Conservation (phyloP, 2,113 vertebrate genomes). For the Alligator sinensis region DNA sequence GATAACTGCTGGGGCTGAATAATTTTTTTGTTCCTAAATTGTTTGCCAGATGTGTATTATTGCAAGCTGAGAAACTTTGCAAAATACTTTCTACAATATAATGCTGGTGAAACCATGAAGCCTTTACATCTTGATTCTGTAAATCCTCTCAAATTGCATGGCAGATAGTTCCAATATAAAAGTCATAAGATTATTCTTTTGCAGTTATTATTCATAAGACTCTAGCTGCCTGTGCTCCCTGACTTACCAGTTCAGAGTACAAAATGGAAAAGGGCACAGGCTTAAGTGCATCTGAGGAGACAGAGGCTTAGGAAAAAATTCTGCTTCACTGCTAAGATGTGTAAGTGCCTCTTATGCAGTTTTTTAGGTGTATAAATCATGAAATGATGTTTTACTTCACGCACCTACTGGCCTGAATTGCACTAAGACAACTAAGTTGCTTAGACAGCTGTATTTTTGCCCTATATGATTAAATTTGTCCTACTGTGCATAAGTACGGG, state of each 20-base stretch:
- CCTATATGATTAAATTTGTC: no score
- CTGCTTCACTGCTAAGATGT: no score
- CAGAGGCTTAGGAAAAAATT: not conserved
- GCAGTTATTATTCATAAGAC: not conserved
- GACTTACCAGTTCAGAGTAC: not conserved
- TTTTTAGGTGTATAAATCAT: no score
- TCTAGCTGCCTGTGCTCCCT: not conserved
- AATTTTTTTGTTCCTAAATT: not conserved
- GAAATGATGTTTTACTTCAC: no score
- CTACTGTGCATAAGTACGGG: no score
- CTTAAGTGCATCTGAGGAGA: not conserved
- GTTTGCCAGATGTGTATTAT: fast-evolving
- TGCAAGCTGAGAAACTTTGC: not conserved
- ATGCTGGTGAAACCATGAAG: fast-evolving
- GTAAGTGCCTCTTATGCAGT: no score
- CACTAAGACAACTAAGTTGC: no score
- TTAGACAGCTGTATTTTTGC: no score
- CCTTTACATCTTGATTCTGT: not conserved
- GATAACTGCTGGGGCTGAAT: not conserved
- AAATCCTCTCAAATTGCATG: not conserved
- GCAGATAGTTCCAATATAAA: not conserved
- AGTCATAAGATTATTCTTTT: not conserved
- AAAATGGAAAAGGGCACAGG: not conserved
- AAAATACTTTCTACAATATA: not conserved
- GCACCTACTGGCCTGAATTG: no score